Evolutionary conservation across 2,113 vertebrate genomes (phyloP).

Genomic region (Muntiacus muntjak): DNA sequence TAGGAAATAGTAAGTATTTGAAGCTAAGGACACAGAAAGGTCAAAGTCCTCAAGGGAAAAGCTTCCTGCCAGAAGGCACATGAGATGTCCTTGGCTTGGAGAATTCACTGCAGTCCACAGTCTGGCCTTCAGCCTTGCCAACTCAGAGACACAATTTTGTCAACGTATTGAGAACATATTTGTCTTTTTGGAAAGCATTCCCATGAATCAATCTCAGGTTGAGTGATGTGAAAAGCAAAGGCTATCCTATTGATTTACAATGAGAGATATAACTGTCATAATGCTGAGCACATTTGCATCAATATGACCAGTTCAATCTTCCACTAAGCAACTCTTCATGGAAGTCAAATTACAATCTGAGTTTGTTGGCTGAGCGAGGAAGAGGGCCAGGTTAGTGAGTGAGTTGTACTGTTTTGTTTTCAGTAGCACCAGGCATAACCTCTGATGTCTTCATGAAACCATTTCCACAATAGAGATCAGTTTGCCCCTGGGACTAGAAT

Average conservation of each 20-base stretch:
- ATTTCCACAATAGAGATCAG: not conserved
- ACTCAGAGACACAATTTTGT: not conserved
- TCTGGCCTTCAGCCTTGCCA: not conserved
- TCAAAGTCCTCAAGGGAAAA: not conserved
- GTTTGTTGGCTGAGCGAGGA: not conserved
- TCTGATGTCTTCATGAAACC: not conserved
- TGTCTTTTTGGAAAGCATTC: not conserved
- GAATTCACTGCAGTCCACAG: not conserved
- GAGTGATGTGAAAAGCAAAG: not conserved
- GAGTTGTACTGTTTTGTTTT: not conserved
- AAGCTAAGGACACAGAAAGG: not conserved
- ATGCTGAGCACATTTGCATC: slow-evolving; percentile 6
- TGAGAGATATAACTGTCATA: not conserved
- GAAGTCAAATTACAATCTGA: not conserved
- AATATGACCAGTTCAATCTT: not conserved
- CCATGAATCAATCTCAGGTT: not conserved
- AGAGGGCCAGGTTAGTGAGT: not conserved
- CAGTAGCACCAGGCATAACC: not conserved
- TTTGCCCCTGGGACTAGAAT: not conserved
- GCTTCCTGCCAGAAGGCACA: not conserved
- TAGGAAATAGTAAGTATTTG: not conserved
- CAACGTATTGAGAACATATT: not conserved
- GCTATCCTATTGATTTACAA: not conserved
- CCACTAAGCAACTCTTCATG: not conserved
- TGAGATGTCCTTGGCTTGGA: not conserved